These are phyloP conservation scores for Xanthorhoe designata DNA, from an alignment of 2,888 invertebrate genomes.

Conservation along the genomic window DNA sequence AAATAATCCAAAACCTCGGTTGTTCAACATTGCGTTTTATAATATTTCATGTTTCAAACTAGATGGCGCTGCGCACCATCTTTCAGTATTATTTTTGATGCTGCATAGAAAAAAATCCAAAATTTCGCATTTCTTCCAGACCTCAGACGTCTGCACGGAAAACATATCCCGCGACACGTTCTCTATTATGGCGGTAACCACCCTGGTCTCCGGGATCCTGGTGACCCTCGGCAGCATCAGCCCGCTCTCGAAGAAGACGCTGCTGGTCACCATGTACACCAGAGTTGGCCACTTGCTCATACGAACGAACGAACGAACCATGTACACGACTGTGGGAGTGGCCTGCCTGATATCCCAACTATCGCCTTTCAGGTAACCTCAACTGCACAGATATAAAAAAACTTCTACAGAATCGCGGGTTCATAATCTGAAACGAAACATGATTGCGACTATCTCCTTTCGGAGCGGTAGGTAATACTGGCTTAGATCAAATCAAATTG, in stretches of 20 bases:
- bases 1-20: no score
- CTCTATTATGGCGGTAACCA: conserved; percentile 68
- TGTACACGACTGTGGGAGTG: conserved; percentile 62
- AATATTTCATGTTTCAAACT: no score
- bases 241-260: conserved; percentile 67
- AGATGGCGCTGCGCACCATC: no score
- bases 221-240: conserved; percentile 64
- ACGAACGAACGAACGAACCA: no score
- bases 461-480: no score
- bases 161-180: conserved; percentile 68
- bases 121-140: conserved; percentile 48
- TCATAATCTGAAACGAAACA: no score
- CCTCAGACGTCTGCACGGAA: conserved; percentile 59
- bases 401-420: no score
- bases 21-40: no score
- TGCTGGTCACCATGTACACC: conserved; percentile 67
- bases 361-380: conserved; percentile 61
- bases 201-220: conserved; percentile 65
- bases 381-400: background rate
- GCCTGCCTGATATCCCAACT: conserved; percentile 65
- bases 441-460: no score
- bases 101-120: background rate
- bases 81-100: no score
- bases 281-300: no score
- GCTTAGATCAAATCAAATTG: no score